Percentiles rank a stretch among this genome's conserved stretches.
These are phyloP conservation scores for Tribolium freemani DNA, from an alignment of 2,888 invertebrate species.

Conservation along the genomic window DNA sequence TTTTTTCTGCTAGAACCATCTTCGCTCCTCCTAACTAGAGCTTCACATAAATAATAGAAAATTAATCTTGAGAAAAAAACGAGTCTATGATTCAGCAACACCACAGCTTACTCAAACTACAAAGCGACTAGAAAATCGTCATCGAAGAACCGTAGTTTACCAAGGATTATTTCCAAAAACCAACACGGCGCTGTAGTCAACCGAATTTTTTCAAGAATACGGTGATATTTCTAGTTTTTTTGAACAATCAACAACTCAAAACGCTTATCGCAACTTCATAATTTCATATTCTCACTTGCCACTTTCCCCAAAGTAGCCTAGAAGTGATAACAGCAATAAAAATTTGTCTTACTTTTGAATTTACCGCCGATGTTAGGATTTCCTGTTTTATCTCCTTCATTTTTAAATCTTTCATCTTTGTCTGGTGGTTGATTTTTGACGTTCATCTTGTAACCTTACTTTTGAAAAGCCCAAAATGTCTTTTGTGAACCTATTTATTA, in stretches of 20 bases:
- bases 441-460: slow-evolving; percentile 26
- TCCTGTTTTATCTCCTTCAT: slow-evolving; percentile 2
- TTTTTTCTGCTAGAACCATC: slow-evolving; percentile 93
- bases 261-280: too few relatives aligned
- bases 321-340: not conserved
- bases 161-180: not conserved
- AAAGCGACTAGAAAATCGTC: slow-evolving; percentile 49
- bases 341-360: slow-evolving; percentile 1
- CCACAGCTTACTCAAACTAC: slow-evolving; percentile 44
- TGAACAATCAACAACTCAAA: too few relatives aligned
- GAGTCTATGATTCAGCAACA: slow-evolving; percentile 50
- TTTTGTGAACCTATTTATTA: slow-evolving; percentile 62
- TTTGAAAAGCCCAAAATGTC: slow-evolving; percentile 50
- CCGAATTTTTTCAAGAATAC: not conserved
- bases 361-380: not conserved
- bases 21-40: slow-evolving; percentile 46
- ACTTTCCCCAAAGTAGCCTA: too few relatives aligned
- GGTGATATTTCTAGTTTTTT: too few relatives aligned
- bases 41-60: slow-evolving; percentile 31
- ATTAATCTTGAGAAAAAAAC: slow-evolving; percentile 27
- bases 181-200: slow-evolving; percentile 19
- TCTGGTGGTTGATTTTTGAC: not conserved
- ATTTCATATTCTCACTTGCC: too few relatives aligned
- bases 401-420: not conserved
- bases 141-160: slow-evolving; percentile 63